A percentile compares a stretch with the other conserved stretches of the same genome.
Evolutionary conservation across 1,140 invertebrate genomes (phyloP).

Genomic region (Ceratosolen fusciceps): DNA sequence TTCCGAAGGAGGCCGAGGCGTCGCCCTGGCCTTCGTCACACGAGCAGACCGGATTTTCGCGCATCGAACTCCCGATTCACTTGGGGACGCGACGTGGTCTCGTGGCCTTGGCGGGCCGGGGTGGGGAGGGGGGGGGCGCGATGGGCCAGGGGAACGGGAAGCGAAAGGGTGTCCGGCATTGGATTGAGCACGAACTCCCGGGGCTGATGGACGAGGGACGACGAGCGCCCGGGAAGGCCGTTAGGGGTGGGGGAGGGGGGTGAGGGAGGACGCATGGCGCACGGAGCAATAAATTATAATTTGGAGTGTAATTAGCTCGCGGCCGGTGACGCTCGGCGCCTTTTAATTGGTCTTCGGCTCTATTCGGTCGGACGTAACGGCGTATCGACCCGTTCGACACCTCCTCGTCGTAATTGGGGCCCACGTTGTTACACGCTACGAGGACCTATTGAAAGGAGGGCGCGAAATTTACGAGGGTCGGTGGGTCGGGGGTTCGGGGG

Average conservation of each 20-base stretch:
- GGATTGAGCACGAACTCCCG: no score
- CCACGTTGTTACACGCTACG: no score
- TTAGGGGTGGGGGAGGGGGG: background rate
- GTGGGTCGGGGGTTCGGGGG: background rate
- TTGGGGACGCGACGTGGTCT: no score
- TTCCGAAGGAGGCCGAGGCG: background rate
- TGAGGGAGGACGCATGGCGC: slow-evolving; percentile 33
- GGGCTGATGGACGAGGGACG: no score
- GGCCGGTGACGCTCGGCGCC: background rate
- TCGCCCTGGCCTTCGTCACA: background rate
- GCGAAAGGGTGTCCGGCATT: slow-evolving; percentile 9
- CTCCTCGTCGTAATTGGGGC: no score
- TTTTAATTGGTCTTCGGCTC: slow-evolving; percentile 32
- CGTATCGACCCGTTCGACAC: background rate
- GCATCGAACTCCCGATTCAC: background rate
- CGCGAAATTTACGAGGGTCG: no score
- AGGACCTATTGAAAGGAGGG: no score
- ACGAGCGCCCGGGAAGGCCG: no score
- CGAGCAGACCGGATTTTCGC: background rate
- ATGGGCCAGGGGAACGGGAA: slow-evolving; percentile 44
- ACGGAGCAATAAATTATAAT: slow-evolving; percentile 48
- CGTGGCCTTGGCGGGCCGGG: background rate
- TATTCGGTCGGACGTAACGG: background rate
- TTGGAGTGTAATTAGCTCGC: slow-evolving; percentile 39
- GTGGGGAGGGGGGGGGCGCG: slow-evolving; percentile 29